These are phyloP conservation scores for Forpus xanthops DNA, from an alignment of 2,797 vertebrate species.

Conservation along the genomic window DNA sequence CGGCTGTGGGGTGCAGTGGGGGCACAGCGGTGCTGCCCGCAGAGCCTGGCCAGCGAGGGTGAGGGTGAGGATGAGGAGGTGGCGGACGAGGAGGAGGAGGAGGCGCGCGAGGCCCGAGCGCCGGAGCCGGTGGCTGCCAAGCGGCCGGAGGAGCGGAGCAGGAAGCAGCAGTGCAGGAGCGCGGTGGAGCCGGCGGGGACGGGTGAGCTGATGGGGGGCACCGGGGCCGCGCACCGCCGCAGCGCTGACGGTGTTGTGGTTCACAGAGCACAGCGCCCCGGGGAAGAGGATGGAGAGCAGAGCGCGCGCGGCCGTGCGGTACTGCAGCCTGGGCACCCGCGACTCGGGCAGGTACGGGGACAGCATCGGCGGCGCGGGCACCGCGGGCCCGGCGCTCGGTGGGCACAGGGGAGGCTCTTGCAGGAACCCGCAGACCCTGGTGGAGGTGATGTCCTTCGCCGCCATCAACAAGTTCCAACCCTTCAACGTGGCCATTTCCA, in stretches of 20 bases:
- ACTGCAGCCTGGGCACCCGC: conserved; percentile 88
- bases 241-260: neutral
- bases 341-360: conserved; percentile 85
- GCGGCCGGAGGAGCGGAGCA: conserved; percentile 78
- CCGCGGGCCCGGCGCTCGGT: neutral
- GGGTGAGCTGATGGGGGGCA: neutral
- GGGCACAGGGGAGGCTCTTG: neutral
- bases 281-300: conserved; percentile 77
- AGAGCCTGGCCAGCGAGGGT: conserved; percentile 91
- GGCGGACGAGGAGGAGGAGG: conserved; percentile 81
- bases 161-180: conserved; percentile 59
- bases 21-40: neutral
- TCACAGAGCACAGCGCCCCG: neutral
- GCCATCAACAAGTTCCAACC: conserved; percentile 97
- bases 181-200: conserved; percentile 4
- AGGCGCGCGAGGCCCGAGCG: conserved; percentile 78
- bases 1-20: accelerated
- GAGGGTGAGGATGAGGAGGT: conserved; percentile 92
- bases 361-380: accelerated
- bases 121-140: conserved; percentile 75
- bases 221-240: accelerated
- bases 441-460: conserved; percentile 90
- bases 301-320: conserved; percentile 85
- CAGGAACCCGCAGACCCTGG: conserved; percentile 92
- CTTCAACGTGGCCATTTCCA: conserved; percentile 94